Evolutionary conservation across 1,140 invertebrate genomes (phyloP).

Genomic region (Cyphomyrmex costatus): DNA sequence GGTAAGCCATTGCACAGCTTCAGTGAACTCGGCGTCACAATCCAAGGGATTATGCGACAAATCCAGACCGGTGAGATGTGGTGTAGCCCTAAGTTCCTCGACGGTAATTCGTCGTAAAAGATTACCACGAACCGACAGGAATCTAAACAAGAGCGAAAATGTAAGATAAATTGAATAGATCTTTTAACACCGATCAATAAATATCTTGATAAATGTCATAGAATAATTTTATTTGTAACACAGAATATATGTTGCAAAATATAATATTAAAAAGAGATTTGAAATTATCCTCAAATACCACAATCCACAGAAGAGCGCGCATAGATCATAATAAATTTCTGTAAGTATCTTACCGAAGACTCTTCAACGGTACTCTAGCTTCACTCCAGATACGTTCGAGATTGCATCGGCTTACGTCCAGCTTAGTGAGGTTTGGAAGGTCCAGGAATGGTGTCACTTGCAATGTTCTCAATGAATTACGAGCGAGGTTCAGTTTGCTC

Average conservation of each 20-base stretch:
- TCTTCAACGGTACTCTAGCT: slow-evolving; percentile 78
- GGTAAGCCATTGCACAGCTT: slow-evolving; percentile 84
- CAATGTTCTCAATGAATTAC: slow-evolving; percentile 90
- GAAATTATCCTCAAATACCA: neutral
- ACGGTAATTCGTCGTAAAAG: slow-evolving; percentile 81
- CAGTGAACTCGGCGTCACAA: slow-evolving; percentile 84
- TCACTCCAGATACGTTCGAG: slow-evolving; percentile 90
- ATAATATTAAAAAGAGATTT: neutral
- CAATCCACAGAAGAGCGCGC: neutral
- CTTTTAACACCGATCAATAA: neutral
- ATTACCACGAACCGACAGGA: slow-evolving; percentile 82
- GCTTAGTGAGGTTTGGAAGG: slow-evolving; percentile 86
- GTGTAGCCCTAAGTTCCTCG: slow-evolving; percentile 84
- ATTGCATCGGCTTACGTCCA: slow-evolving; percentile 90
- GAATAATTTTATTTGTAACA: neutral
- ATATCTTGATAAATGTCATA: neutral
- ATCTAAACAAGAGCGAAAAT: slow-evolving; percentile 70
- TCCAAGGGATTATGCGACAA: slow-evolving; percentile 84
- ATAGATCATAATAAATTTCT: neutral
- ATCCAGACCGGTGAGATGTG: slow-evolving; percentile 83
- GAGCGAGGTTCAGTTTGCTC: slow-evolving; percentile 90
- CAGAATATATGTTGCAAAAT: neutral
- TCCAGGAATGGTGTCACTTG: slow-evolving; percentile 90
- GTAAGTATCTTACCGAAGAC: slow-evolving; percentile 72
- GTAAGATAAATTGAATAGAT: neutral